Conservation (phyloP, 2,888 invertebrate species). For the Protonemura montana region DNA sequence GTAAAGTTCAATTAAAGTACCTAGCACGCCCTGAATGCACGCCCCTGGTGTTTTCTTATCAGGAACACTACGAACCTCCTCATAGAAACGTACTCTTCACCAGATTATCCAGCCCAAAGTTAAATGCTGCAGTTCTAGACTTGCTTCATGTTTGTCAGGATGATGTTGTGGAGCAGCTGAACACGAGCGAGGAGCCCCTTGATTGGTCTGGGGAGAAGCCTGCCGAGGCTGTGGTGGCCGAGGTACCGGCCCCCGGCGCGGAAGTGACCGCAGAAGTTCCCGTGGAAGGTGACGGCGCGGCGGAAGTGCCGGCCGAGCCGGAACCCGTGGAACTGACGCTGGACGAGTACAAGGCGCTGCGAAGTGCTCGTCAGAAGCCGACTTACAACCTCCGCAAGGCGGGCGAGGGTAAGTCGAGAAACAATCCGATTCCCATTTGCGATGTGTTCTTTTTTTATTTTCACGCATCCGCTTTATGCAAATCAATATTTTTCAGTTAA, state of each 20-base stretch:
- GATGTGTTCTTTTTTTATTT: too few species aligned
- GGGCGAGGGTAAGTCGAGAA: constrained; percentile 74
- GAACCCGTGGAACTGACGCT: constrained; percentile 88
- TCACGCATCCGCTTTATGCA: too few species aligned
- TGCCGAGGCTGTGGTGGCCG: constrained; percentile 63
- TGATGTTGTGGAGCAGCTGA: constrained; percentile 63
- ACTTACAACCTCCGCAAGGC: constrained; percentile 92
- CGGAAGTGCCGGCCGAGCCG: constrained; percentile 59
- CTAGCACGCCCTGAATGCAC: too few species aligned
- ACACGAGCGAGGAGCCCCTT: constrained; percentile 54
- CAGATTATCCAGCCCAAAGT: too few species aligned
- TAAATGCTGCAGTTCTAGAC: too few species aligned
- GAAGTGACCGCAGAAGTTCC: constrained; percentile 24
- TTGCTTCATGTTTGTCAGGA: too few species aligned
- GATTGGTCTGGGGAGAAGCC: constrained; percentile 65
- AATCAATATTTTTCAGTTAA: too few species aligned
- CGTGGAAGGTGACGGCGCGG: constrained; percentile 49
- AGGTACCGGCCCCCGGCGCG: constrained; percentile 29
- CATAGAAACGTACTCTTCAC: too few species aligned
- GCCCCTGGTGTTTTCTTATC: too few species aligned
- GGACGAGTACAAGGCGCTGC: constrained; percentile 93
- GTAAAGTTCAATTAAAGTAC: too few species aligned
- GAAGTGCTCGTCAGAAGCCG: constrained; percentile 81
- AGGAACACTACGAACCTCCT: too few species aligned
- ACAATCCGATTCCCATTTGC: too few species aligned